phyloP scores from a whole-genome alignment of 2,888 invertebrate genomes.

The Calameuta idolon region DNA sequence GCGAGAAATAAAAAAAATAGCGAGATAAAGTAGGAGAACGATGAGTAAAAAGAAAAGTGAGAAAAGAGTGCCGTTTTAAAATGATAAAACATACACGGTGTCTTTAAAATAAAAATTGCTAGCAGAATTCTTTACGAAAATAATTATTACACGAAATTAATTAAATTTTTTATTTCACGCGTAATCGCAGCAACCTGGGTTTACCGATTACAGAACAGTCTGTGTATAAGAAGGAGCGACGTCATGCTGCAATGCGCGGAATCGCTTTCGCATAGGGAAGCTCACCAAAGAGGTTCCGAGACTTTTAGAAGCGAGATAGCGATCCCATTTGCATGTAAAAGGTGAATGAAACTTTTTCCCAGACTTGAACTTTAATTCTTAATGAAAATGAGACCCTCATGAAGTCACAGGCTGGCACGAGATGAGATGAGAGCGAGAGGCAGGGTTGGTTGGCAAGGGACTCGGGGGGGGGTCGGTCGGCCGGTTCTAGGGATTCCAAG shows the following conservation, averaged over 20 bases:
- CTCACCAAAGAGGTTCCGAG: background rate
- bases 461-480: constrained; percentile 22
- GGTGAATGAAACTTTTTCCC: constrained; percentile 53
- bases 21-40: background rate
- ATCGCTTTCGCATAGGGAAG: background rate
- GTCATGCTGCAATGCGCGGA: background rate
- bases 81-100: background rate
- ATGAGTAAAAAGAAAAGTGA: background rate
- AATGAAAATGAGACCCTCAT: constrained; percentile 64
- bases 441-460: constrained; percentile 28
- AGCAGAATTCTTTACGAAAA: background rate
- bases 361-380: constrained; percentile 59
- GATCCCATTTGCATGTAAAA: constrained; percentile 49
- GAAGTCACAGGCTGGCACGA: constrained; percentile 55
- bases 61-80: background rate
- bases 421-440: constrained; percentile 46
- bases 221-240: background rate
- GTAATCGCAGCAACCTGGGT: background rate
- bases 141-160: background rate
- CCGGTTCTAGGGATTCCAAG: constrained; percentile 39
- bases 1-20: background rate
- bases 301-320: constrained; percentile 12
- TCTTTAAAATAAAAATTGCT: background rate
- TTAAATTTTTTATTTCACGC: background rate
- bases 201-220: background rate